Conservation (phyloP, 2,888 invertebrate species). For the Dryocosmus kuriphilus region DNA sequence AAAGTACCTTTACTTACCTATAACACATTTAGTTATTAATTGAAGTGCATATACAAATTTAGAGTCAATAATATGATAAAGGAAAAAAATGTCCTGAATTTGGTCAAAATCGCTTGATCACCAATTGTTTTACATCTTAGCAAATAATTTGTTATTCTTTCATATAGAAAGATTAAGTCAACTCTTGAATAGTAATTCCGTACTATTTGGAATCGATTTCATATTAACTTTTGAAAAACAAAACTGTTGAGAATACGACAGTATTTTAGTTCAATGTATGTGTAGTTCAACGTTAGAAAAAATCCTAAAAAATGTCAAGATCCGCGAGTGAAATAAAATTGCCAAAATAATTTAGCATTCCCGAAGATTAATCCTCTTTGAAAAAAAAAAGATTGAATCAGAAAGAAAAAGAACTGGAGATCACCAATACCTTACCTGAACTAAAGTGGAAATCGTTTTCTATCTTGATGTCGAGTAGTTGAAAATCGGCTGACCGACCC, state of each 20-base stretch:
- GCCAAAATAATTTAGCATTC: neutral
- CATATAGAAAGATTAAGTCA: too few relatives aligned
- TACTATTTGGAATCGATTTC: too few relatives aligned
- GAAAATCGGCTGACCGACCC: neutral
- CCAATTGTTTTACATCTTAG: too few relatives aligned
- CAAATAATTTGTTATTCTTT: too few relatives aligned
- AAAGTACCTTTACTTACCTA: too few relatives aligned
- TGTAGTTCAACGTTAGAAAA: neutral
- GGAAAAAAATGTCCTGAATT: too few relatives aligned
- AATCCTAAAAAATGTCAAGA: neutral
- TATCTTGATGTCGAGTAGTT: neutral
- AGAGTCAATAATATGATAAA: too few relatives aligned
- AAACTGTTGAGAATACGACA: neutral
- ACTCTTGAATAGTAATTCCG: too few relatives aligned
- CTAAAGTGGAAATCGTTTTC: neutral
- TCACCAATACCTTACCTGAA: conserved; percentile 14
- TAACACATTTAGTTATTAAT: too few relatives aligned
- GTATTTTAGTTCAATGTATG: neutral
- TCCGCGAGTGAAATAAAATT: neutral
- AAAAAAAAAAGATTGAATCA: neutral
- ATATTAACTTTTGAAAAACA: neutral
- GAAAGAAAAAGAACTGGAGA: neutral
- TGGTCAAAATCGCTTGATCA: too few relatives aligned
- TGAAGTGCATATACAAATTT: too few relatives aligned
- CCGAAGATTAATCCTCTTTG: neutral